These are phyloP conservation scores for Psittacula echo DNA, from an alignment of 2,797 vertebrate genomes.

Conservation along the genomic window DNA sequence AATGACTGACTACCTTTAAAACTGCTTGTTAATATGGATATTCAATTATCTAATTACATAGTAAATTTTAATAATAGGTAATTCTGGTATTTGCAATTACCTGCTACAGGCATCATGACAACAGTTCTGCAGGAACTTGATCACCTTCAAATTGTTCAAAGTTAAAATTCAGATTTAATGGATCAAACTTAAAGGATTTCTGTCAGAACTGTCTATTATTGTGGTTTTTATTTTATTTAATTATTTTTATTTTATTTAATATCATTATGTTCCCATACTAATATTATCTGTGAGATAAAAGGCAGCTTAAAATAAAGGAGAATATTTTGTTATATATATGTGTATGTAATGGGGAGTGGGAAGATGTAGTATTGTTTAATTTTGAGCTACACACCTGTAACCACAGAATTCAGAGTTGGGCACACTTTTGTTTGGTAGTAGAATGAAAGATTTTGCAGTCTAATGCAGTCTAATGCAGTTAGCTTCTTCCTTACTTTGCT, in stretches of 20 bases:
- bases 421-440: neutral
- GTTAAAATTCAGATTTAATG: neutral
- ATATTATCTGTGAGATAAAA: neutral
- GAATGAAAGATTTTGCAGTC: neutral
- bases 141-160: neutral
- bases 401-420: neutral
- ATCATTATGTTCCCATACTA: no score
- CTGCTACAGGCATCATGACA: neutral
- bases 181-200: neutral
- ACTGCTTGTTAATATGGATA: neutral
- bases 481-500: neutral
- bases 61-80: neutral
- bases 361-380: neutral
- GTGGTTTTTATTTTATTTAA: neutral
- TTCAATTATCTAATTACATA: neutral
- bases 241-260: no score
- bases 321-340: neutral
- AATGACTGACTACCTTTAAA: neutral
- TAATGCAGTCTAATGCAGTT: neutral
- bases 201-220: neutral
- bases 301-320: neutral
- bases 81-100: neutral
- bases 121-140: neutral
- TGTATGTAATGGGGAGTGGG: neutral
- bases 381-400: neutral